Percentiles rank a stretch among this genome's conserved stretches.
Conservation (phyloP, 2,888 invertebrate species). For the Amblyjoppa fuscipennis region DNA sequence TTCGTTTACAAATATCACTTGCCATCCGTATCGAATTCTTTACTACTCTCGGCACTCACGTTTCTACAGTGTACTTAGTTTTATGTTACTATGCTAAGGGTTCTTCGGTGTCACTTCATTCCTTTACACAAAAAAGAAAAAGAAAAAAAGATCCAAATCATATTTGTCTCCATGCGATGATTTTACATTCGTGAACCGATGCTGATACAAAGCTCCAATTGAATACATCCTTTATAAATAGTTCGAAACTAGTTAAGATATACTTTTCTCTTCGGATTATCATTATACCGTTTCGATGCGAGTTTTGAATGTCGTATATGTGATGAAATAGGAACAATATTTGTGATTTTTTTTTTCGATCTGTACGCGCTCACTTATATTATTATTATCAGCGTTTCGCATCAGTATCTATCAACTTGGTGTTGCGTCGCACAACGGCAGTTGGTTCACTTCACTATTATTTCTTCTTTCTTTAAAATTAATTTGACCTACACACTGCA, state of each 20-base stretch:
- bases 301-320: conserved; percentile 28
- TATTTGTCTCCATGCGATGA: conserved; percentile 4
- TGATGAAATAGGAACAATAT: conserved; percentile 58
- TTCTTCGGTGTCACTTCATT: conserved; percentile 35
- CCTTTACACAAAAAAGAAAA: conserved; percentile 3
- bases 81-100: conserved; percentile 32
- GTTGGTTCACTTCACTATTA: conserved; percentile 32
- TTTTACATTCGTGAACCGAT: conserved; percentile 9
- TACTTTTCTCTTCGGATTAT: background rate
- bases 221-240: conserved; percentile 7
- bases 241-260: background rate
- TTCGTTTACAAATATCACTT: conserved; percentile 40
- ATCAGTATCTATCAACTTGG: conserved; percentile 26
- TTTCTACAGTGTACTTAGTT: conserved; percentile 6
- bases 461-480: conserved; percentile 3
- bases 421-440: conserved; percentile 30
- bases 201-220: background rate
- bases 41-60: conserved; percentile 8
- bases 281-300: conserved; percentile 8
- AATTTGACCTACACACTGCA: conserved; percentile 49
- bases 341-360: conserved; percentile 32
- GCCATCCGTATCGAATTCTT: conserved; percentile 22
- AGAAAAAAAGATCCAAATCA: conserved; percentile 6
- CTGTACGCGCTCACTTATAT: conserved; percentile 24
- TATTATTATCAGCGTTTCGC: conserved; percentile 1